A percentile compares a stretch with the other conserved stretches of the same genome.
These are phyloP conservation scores for Lacanobia wlatinum DNA, from an alignment of 2,888 invertebrate genomes.

Conservation along the genomic window DNA sequence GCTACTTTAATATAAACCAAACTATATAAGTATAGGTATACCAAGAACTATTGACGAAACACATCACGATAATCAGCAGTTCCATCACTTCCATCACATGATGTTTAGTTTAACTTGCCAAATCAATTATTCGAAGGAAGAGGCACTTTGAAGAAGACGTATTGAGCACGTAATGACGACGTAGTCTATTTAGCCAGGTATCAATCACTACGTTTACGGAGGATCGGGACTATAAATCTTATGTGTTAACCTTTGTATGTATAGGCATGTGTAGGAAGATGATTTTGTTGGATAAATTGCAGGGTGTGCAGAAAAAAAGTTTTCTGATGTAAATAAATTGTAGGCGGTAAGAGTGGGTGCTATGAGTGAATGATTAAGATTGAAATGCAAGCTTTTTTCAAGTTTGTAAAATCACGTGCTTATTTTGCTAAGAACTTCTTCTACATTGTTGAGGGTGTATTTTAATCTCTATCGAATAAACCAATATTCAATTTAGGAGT, in stretches of 20 bases:
- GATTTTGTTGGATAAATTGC: background rate
- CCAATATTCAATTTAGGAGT: too few species aligned
- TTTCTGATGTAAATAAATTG: background rate
- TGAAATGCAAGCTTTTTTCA: background rate
- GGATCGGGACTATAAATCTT: conserved; percentile 46
- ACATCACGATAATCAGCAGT: conserved; percentile 5
- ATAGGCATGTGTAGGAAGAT: background rate
- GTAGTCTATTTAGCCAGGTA: conserved; percentile 35
- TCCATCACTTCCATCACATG: conserved; percentile 20
- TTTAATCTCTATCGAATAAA: too few species aligned
- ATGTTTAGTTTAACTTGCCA: conserved; percentile 44
- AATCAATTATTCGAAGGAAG: conserved; percentile 41
- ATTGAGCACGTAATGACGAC: conserved; percentile 43
- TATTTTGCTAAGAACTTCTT: background rate
- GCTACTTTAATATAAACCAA: conserved; percentile 7
- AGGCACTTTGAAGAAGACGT: conserved; percentile 42
- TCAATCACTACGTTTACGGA: conserved; percentile 47
- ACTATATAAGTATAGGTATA: too few species aligned
- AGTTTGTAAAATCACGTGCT: background rate
- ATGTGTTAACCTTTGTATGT: background rate
- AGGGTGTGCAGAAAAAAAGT: background rate
- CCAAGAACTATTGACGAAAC: conserved; percentile 2
- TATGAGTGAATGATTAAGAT: background rate
- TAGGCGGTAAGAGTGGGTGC: background rate
- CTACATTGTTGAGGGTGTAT: background rate